Evolutionary conservation across 2,888 invertebrate species (phyloP).

Genomic region (Rotaria sp.): DNA sequence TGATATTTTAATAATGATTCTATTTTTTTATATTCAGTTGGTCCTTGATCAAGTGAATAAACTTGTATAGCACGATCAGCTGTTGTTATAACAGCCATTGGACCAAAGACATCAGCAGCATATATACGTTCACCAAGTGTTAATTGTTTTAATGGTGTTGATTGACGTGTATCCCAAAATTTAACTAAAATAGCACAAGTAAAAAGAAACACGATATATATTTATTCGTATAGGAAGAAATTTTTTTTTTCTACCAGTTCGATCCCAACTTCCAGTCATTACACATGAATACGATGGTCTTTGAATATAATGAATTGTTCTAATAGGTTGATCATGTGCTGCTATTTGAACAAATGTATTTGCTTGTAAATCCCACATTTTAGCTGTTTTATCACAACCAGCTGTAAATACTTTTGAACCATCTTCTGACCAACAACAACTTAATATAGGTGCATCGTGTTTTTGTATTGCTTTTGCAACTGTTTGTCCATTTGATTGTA

Average conservation of each 20-base stretch:
- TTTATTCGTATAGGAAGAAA: too few species aligned
- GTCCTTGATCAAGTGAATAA: constrained; percentile 86
- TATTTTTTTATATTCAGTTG: constrained; percentile 81
- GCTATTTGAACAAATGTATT: constrained; percentile 57
- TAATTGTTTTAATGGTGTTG: constrained; percentile 80
- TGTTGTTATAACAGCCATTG: constrained; percentile 95
- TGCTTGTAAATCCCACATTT: constrained; percentile 59
- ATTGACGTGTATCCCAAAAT: constrained; percentile 90
- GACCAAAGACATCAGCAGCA: constrained; percentile 88
- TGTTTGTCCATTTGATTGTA: constrained; percentile 70
- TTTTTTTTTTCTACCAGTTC: constrained; percentile 60
- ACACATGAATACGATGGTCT: constrained; percentile 85
- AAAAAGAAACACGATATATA: too few species aligned
- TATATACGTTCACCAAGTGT: constrained; percentile 85
- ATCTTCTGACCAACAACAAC: constrained; percentile 88
- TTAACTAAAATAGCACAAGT: not conserved
- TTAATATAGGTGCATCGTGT: constrained; percentile 80
- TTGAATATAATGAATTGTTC: constrained; percentile 94
- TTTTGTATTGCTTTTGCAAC: constrained; percentile 93
- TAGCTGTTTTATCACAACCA: constrained; percentile 58
- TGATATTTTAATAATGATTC: constrained; percentile 63
- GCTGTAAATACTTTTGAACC: constrained; percentile 59
- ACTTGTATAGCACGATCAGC: constrained; percentile 74
- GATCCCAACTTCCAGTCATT: constrained; percentile 99
- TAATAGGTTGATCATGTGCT: constrained; percentile 84